Conservation (phyloP, 2,797 vertebrate genomes). For the Rhynchotus rufescens region DNA sequence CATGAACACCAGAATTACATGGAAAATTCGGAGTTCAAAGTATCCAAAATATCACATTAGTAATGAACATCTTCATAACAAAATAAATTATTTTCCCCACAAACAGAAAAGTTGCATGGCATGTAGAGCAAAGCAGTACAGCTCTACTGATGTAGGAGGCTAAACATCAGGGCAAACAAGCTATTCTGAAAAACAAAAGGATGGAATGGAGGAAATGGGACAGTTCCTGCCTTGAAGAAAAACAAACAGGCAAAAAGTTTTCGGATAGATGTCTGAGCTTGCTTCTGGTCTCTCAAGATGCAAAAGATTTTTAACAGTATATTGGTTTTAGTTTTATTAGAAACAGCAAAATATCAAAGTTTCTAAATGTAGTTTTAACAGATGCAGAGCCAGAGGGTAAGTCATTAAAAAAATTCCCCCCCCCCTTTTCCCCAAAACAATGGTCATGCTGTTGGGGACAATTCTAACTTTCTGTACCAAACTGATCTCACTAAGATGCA, state of each 20-base stretch:
- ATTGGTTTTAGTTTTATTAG: neutral
- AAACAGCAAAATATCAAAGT: neutral
- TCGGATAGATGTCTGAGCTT: neutral
- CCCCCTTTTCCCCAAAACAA: neutral
- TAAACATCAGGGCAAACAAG: neutral
- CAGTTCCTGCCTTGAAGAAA: neutral
- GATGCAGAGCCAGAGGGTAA: neutral
- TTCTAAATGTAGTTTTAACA: neutral
- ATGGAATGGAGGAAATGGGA: neutral
- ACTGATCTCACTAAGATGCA: neutral
- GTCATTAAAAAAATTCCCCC: neutral
- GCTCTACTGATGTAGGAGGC: neutral
- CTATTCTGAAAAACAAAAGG: neutral
- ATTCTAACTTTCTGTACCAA: neutral
- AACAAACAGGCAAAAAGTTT: neutral
- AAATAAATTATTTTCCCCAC: neutral
- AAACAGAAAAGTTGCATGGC: neutral
- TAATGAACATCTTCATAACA: neutral
- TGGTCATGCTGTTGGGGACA: neutral
- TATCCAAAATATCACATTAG: neutral
- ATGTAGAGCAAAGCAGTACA: neutral
- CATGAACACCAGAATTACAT: neutral
- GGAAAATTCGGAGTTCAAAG: neutral
- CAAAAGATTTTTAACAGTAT: neutral
- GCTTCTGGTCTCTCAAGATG: slow-evolving; percentile 18